Base-by-base conservation (phyloP, 2,797 vertebrate species). In the Euthynnus affinis region DNA sequence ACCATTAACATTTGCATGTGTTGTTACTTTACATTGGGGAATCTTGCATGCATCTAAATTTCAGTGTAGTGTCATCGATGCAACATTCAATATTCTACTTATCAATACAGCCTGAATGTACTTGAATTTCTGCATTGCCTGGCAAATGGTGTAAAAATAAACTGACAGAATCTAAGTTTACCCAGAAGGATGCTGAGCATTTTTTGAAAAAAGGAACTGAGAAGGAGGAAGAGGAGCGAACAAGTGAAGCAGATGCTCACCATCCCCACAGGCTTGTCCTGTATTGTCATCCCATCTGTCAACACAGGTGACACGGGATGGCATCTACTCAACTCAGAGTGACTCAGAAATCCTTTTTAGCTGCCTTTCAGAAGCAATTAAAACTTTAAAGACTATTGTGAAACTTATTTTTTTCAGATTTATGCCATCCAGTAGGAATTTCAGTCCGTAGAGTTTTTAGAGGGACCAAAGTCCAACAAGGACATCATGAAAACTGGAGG, bases 211-310 rank as follows among this genome's bases (percentile, higher is more conserved):
- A 72, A 32, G 51, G 67, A 49, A 59, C 32, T 59, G 65, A 65
- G 49, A 53, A 65, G 65, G 67, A 68, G 40, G 42, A 48, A 57
- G 67, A 74, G 56, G 69, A 52, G 44, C 20, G 25, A 73, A 56
- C 52, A 80, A 65, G 62, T 53, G 74, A 20, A 71, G 74, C 59
- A 84, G 78, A 84, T 84, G 79, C 37, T 84, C 61, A 27, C 48
- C 44, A 40, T 80, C 65, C 76, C 67, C 58, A 20, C 53, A 69
- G 79, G 71, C 71, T 6, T 27, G 65, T 82, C 78, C 63, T 3
- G 3, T 32, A 27, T 34, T 71, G 52, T 59, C 66, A n/a, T 56
- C 44, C 75, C 59, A 61, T 82, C 76, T 55, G 76, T 80, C 69
- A 63, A 15, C 57, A 70, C 48, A 65, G 58, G 67, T 63, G 48